A percentile compares a stretch with the other conserved stretches of the same genome.
These are phyloP conservation scores for Brachionus sp. DNA, from an alignment of 1,140 invertebrate species.

Conservation along the genomic window DNA sequence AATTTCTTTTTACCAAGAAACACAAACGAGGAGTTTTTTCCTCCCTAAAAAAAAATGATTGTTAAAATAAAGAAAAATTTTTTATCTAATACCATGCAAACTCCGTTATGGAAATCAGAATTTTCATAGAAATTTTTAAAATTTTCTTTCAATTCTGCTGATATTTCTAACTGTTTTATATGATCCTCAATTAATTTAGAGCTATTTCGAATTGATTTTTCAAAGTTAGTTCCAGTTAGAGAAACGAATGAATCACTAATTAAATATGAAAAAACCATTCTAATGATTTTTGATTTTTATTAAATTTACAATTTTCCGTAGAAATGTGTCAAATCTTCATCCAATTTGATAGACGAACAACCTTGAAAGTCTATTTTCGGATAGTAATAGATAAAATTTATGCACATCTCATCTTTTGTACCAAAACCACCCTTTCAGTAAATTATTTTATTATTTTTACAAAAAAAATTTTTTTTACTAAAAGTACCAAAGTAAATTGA, in stretches of 20 bases:
- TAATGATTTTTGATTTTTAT: neutral
- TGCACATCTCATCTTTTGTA: slow-evolving; percentile 18
- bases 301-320: neutral
- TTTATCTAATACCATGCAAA: neutral
- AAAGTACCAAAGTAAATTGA: slow-evolving; percentile 6
- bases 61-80: neutral
- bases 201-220: neutral
- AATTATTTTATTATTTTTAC: neutral
- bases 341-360: neutral
- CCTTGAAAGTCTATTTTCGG: slow-evolving; percentile 4
- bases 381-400: slow-evolving; percentile 39
- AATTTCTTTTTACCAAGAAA: too few relatives aligned
- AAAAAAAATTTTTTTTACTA: neutral
- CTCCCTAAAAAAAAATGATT: neutral
- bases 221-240: neutral
- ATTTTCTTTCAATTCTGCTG: neutral
- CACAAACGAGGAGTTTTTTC: neutral
- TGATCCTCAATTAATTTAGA: neutral
- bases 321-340: neutral
- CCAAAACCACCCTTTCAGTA: slow-evolving; percentile 12
- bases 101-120: neutral
- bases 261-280: neutral
- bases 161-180: neutral
- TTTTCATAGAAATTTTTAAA: neutral
- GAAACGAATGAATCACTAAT: too few relatives aligned